These are phyloP conservation scores for Eristalis arbustorum DNA, from an alignment of 2,888 invertebrate species.

Conservation along the genomic window DNA sequence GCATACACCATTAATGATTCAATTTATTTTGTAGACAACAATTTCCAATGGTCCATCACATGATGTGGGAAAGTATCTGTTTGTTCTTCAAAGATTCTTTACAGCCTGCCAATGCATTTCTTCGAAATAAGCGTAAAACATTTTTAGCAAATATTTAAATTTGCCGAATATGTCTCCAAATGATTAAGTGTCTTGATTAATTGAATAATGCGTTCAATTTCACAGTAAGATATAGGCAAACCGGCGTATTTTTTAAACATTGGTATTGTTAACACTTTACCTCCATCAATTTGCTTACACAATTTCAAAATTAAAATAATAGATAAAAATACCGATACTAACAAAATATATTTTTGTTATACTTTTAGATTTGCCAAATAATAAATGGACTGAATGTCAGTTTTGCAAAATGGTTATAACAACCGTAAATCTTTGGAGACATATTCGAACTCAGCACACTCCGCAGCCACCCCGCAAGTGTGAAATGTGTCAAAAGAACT, in stretches of 20 bases:
- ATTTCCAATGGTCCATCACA: too few species aligned
- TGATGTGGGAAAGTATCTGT: too few species aligned
- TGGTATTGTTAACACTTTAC: constrained; percentile 15
- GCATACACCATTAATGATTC: too few species aligned
- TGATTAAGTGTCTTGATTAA: constrained; percentile 49
- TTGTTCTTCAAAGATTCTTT: too few species aligned
- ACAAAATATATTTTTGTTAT: constrained; percentile 75
- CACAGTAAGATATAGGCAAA: constrained; percentile 26
- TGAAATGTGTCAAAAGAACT: constrained; percentile 80
- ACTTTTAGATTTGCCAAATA: constrained; percentile 81
- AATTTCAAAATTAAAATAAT: constrained; percentile 48
- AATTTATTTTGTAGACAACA: too few species aligned
- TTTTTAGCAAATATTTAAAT: neutral
- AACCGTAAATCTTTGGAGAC: constrained; percentile 81
- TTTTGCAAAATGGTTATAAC: constrained; percentile 81
- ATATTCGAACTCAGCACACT: constrained; percentile 81
- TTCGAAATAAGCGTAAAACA: too few species aligned
- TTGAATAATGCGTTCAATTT: neutral
- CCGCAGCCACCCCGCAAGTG: constrained; percentile 80
- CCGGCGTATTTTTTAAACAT: constrained; percentile 23
- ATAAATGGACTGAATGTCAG: constrained; percentile 81
- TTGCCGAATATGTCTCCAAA: constrained; percentile 80
- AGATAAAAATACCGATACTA: constrained; percentile 62
- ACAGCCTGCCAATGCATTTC: too few species aligned
- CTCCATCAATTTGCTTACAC: neutral